Percentiles rank a stretch among this genome's conserved stretches.
These are phyloP conservation scores for Zaprionus lachaisei DNA, from an alignment of 1,140 invertebrate genomes.

Conservation along the genomic window DNA sequence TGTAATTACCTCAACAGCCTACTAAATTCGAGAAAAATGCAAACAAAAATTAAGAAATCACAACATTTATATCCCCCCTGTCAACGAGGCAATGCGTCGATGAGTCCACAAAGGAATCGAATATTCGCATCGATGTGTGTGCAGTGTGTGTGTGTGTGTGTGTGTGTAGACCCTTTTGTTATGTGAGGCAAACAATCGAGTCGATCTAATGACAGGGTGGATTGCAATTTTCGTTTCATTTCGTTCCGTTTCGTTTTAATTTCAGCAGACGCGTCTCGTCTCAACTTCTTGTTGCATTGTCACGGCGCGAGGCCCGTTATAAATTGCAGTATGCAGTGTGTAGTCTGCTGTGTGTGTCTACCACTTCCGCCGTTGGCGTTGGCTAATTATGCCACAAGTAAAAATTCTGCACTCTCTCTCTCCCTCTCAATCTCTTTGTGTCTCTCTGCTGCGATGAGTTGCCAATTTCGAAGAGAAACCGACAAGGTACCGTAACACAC, in stretches of 20 bases:
- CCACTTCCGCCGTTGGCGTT: slow-evolving; percentile 42
- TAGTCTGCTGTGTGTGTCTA: slow-evolving; percentile 14
- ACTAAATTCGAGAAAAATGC: slow-evolving; percentile 83
- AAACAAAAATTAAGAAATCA: slow-evolving; percentile 84
- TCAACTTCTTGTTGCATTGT: slow-evolving; percentile 59
- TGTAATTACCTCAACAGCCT: slow-evolving; percentile 82
- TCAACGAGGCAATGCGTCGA: slow-evolving; percentile 60
- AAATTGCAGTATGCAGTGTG: slow-evolving; percentile 60
- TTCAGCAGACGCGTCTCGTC: slow-evolving; percentile 39
- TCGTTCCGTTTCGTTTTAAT: slow-evolving; percentile 57
- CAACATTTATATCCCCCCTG: slow-evolving; percentile 83
- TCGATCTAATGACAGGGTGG: slow-evolving; percentile 77
- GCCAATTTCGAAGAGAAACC: not conserved
- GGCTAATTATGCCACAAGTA: slow-evolving; percentile 50
- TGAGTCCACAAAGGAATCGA: slow-evolving; percentile 30
- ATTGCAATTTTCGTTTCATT: slow-evolving; percentile 65
- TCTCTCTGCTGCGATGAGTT: not conserved
- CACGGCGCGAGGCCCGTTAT: slow-evolving; percentile 49
- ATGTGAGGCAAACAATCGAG: slow-evolving; percentile 63
- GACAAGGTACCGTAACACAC: not conserved
- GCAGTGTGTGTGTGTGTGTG: not conserved
- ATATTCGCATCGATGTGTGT: slow-evolving; percentile 14
- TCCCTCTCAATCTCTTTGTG: not conserved
- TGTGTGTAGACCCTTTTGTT: slow-evolving; percentile 37
- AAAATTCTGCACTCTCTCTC: not conserved